phyloP scores from a whole-genome alignment of 2,888 invertebrate species.

The Volucella bombylans region DNA sequence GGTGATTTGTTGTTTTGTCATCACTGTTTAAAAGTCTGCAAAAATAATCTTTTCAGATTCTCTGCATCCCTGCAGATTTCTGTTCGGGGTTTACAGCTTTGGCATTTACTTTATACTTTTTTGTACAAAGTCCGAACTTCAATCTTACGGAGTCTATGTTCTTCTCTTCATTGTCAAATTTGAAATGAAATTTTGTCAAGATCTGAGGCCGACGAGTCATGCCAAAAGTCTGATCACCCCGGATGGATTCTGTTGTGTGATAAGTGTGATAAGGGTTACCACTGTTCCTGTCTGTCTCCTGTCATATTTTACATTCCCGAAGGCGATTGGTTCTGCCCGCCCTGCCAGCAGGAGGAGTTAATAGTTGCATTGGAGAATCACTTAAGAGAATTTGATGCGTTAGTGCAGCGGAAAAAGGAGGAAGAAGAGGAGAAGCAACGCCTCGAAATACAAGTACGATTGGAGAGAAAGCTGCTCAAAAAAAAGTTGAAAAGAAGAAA shows the following conservation, averaged over 20 bases:
- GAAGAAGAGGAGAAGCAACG: constrained; percentile 77
- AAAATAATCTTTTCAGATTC: too few relatives aligned
- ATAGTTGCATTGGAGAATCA: constrained; percentile 89
- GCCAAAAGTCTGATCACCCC: constrained; percentile 94
- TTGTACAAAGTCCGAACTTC: too few relatives aligned
- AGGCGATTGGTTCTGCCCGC: constrained; percentile 99
- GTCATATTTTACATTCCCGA: constrained; percentile 96
- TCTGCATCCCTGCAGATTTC: too few relatives aligned
- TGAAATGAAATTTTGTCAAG: constrained; percentile 83
- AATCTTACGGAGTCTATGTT: too few relatives aligned
- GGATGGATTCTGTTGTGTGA: constrained; percentile 99
- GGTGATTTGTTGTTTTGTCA: too few relatives aligned
- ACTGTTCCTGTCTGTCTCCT: constrained; percentile 96
- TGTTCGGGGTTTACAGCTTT: too few relatives aligned
- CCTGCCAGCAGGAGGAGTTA: constrained; percentile 94
- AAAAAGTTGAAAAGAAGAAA: constrained; percentile 75
- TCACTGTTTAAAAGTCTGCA: too few relatives aligned
- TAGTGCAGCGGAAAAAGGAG: constrained; percentile 84
- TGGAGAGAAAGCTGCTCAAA: constrained; percentile 81
- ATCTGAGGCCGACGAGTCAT: constrained; percentile 85
- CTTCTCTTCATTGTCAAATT: too few relatives aligned
- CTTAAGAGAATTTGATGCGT: constrained; percentile 89
- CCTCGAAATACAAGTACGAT: constrained; percentile 76
- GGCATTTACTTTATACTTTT: too few relatives aligned
- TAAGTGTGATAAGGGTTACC: constrained; percentile 97